Evolutionary conservation across 2,797 vertebrate genomes (phyloP), one percentile per base, ranked within the genome.

Genomic region (Poeciliopsis gracilis): DNA sequence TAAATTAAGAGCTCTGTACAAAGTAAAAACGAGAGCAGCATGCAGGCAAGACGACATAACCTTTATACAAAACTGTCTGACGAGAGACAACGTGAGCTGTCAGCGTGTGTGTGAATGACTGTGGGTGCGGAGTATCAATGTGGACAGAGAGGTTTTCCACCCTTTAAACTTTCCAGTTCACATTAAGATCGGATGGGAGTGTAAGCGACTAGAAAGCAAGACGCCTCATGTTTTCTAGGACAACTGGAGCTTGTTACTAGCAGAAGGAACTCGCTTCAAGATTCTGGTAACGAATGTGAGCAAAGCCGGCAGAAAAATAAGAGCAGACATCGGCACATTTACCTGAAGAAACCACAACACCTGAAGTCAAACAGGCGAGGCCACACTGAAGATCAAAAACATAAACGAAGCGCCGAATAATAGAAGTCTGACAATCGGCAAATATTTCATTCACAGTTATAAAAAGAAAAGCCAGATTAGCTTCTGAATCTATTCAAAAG

Each of bases 1-100:
- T 94, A 94, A 94, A 93, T 93, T 84, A 92, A 92, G 84, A 86
- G 90, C 88, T 93, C 95, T 96, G 88, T 95, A 96, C 94, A 96
- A 89, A 89, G 86, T 87, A 79, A 86, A 91, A 92, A 93, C 66
- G 73, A 86, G 94, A 94, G 93, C 93, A 94, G 95, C 95, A 96
- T 96, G 95, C 96, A 95, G 89, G 89, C 91, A 90, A 93, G 90
- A 95, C 93, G 82, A 88, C 84, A 75, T 81, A 91, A 86, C 77
- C 84, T 90, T 89, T 92, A 79, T 91, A 93, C 89, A 91, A 88
- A 94, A 92, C 84, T 69, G 80, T 86, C 72, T 85, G 87, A 75
- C 89, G 78, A 67, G 63, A 80, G 84, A 55, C 47, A 13, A 38
- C 8, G 63, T 57, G 84, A 80, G 70, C 57, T 73, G 66, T 81